These are phyloP conservation scores for Dermolepida albohirtum DNA, from an alignment of 2,888 invertebrate species.

Conservation along the genomic window DNA sequence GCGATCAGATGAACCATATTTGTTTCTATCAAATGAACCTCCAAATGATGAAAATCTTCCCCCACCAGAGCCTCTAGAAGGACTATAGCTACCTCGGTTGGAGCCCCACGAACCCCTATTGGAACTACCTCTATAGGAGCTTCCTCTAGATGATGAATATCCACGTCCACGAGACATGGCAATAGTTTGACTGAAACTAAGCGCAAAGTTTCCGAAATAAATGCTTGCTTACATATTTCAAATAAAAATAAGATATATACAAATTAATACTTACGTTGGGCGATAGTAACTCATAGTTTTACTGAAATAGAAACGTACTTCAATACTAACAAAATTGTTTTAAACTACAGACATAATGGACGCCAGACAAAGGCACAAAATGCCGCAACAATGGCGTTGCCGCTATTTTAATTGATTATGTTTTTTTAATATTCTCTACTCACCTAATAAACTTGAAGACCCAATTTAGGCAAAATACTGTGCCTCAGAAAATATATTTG, in stretches of 20 bases:
- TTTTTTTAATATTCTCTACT: not conserved
- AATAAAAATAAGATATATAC: slow-evolving; percentile 6
- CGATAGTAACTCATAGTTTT: slow-evolving; percentile 59
- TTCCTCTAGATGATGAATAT: slow-evolving; percentile 54
- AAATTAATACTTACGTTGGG: slow-evolving; percentile 55
- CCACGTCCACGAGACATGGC: slow-evolving; percentile 58
- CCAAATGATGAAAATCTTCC: slow-evolving; percentile 55
- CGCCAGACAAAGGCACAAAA: slow-evolving; percentile 28
- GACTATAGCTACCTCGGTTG: slow-evolving; percentile 49
- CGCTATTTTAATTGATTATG: not conserved
- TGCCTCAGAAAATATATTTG: too few relatives aligned
- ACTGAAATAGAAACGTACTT: slow-evolving; percentile 57
- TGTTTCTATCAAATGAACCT: slow-evolving; percentile 57
- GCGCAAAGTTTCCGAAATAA: slow-evolving; percentile 29
- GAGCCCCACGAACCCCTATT: slow-evolving; percentile 54
- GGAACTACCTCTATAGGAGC: slow-evolving; percentile 55
- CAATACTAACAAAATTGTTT: slow-evolving; percentile 34
- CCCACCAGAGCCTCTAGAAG: slow-evolving; percentile 50
- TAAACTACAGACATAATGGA: slow-evolving; percentile 13
- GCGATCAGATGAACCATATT: slow-evolving; percentile 57
- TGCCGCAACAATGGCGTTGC: slow-evolving; percentile 31
- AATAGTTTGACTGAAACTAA: slow-evolving; percentile 57
- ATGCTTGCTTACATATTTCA: slow-evolving; percentile 12
- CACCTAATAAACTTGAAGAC: not conserved
- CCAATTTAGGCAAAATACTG: not conserved